phyloP scores from a whole-genome alignment of 2,888 invertebrate genomes.

The Euproctis similis region DNA sequence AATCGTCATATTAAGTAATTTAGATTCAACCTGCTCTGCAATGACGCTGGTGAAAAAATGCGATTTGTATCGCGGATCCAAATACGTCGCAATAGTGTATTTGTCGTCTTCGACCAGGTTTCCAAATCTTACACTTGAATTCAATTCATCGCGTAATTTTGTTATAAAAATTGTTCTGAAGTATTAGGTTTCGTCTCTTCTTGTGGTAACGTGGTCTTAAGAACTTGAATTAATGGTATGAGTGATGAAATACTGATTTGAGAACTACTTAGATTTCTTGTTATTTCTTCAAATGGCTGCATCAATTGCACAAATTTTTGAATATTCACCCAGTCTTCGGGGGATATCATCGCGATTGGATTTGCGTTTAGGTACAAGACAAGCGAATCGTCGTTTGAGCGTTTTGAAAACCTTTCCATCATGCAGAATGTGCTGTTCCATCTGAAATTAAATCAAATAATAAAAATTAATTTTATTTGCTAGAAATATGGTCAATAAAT shows the following conservation, averaged over 20 bases:
- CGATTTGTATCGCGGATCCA: constrained; percentile 16
- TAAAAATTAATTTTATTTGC: constrained; percentile 4
- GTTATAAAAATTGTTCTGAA: constrained; percentile 14
- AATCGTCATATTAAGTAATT: constrained; percentile 15
- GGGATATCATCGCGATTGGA: constrained; percentile 10
- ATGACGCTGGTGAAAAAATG: constrained; percentile 11
- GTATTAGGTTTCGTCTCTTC: constrained; percentile 14
- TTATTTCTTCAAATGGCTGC: constrained; percentile 18
- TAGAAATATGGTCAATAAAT: constrained; percentile 7
- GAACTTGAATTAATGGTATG: constrained; percentile 13
- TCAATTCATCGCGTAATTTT: constrained; percentile 14
- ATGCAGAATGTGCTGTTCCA: constrained; percentile 14
- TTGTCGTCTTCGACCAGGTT: constrained; percentile 13
- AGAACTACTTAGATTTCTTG: constrained; percentile 16
- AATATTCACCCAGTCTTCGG: constrained; percentile 16
- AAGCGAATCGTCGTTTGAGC: constrained; percentile 14
- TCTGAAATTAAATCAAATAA: constrained; percentile 4
- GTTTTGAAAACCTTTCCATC: constrained; percentile 11
- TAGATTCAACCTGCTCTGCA: constrained; percentile 15
- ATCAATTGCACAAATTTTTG: constrained; percentile 9
- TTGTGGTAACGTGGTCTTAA: constrained; percentile 13
- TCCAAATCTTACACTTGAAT: constrained; percentile 14
- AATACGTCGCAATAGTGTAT: constrained; percentile 14
- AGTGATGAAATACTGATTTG: constrained; percentile 18
- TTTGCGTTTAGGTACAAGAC: constrained; percentile 13